Evolutionary conservation across 53 echinoderm and acorn worm species (phyloP), one percentile per base, ranked within the genome.

Genomic region (Crossaster papposus): DNA sequence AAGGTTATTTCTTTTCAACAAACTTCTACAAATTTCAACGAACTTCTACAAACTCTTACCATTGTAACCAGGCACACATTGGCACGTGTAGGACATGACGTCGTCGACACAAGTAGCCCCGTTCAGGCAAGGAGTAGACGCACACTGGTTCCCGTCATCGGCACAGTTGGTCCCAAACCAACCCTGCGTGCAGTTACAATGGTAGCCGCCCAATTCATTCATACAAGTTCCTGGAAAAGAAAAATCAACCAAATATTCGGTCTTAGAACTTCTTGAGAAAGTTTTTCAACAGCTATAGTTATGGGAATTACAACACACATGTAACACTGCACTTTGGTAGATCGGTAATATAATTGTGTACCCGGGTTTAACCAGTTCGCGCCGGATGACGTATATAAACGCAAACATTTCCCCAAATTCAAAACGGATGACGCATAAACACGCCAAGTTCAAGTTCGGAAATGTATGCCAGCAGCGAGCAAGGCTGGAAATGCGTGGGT

Each of bases 111-210:
- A 94, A 14, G 94, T 94, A 6, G 94, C 94, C 36, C 83, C 71
- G 70, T 94, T 94, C 36, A 70, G 94, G 79, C 94, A 94, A 12
- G 92, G 94, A 29, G 75, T 11, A 14, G 90, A 44, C 26, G 70
- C 82, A 79, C 96, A 96, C 79, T 96, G 94, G 80, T 93, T 88
- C 72, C 94, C 92, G 72, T 96, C 94, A 10, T 77, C 55, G 50
- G 85, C 90, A 65, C 96, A 96, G 78, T 90, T 92, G 50, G 79
- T 76, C 23, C 96, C 96, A 88, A 91, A 93, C 92, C 92, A 96
- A 23, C 96, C 96, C 1, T 79, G 36, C 1, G 75, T 77, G 72
- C 96, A 96, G 33, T 77, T 75, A 74, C 96, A 96, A 14, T 30
- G 62, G 54, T 91, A 96, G 7, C 78, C 28, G 71, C 84, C 80